Percentiles rank a stretch among this genome's conserved stretches.
These are phyloP conservation scores for Acrocera orbiculus DNA, from an alignment of 2,888 invertebrate species.

Conservation along the genomic window DNA sequence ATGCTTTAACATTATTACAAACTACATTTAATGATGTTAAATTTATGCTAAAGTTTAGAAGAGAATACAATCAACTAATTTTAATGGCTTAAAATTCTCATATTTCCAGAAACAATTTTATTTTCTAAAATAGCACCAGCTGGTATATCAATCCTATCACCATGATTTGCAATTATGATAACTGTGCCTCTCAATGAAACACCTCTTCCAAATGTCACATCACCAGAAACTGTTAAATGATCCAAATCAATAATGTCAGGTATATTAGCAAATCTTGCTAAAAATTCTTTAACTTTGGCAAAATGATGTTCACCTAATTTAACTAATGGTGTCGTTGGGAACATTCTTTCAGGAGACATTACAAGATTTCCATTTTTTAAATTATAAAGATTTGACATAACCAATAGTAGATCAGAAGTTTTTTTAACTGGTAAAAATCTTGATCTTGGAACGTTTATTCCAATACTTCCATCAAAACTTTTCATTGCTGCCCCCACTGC, in stretches of 20 bases:
- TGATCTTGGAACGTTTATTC: slow-evolving; percentile 90
- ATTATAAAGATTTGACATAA: slow-evolving; percentile 96
- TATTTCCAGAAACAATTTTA: slow-evolving; percentile 98
- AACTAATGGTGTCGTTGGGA: slow-evolving; percentile 91
- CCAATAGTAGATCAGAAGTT: slow-evolving; percentile 86
- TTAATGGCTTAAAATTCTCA: slow-evolving; percentile 93
- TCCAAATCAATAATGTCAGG: slow-evolving; percentile 95
- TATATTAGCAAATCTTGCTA: slow-evolving; percentile 83
- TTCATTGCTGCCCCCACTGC: slow-evolving; percentile 99
- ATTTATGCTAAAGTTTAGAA: too few species aligned
- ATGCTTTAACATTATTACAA: too few species aligned
- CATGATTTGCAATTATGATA: slow-evolving; percentile 98
- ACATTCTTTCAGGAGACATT: slow-evolving; percentile 91
- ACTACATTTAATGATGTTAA: too few species aligned
- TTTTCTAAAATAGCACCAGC: slow-evolving; percentile 91
- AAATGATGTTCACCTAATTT: slow-evolving; percentile 95
- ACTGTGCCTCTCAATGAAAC: slow-evolving; percentile 95
- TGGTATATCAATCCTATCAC: slow-evolving; percentile 97
- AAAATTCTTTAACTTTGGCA: slow-evolving; percentile 88
- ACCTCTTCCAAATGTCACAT: slow-evolving; percentile 93
- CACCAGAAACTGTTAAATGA: slow-evolving; percentile 96
- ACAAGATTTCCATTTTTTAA: slow-evolving; percentile 76
- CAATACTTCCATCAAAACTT: slow-evolving; percentile 83
- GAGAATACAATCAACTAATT: too few species aligned
- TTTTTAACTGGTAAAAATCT: slow-evolving; percentile 98